These are phyloP conservation scores for Heliothis subflexa DNA, from an alignment of 1,140 invertebrate genomes.

Conservation along the genomic window DNA sequence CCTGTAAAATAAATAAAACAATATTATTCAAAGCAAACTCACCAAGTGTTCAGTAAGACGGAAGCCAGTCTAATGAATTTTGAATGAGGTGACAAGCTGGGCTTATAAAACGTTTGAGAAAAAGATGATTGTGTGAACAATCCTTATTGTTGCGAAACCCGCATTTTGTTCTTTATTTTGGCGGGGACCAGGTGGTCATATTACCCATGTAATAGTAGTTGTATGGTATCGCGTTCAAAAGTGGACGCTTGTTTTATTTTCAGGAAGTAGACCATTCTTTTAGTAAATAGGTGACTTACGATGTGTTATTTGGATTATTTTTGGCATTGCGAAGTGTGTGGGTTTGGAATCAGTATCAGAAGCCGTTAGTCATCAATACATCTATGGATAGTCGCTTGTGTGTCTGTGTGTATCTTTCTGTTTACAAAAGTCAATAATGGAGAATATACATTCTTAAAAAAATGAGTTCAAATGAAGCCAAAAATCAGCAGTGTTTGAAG, in stretches of 20 bases:
- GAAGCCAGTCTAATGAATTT: conserved; percentile 28
- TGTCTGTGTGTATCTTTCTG: too few relatives aligned
- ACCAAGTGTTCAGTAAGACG: conserved; percentile 14
- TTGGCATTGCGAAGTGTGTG: too few relatives aligned
- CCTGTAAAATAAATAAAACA: too few relatives aligned
- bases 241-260: not conserved
- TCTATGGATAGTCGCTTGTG: too few relatives aligned
- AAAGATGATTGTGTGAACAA: conserved; percentile 32
- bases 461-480: too few relatives aligned
- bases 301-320: too few relatives aligned
- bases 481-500: too few relatives aligned
- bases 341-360: too few relatives aligned
- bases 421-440: too few relatives aligned
- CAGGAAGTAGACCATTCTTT: not conserved
- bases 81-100: conserved; percentile 1
- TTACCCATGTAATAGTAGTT: conserved; percentile 15
- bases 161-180: conserved; percentile 18
- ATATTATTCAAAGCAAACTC: not conserved
- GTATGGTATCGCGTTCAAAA: not conserved
- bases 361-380: too few relatives aligned
- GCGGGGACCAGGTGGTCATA: not conserved
- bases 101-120: conserved; percentile 42
- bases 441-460: too few relatives aligned
- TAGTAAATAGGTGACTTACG: too few relatives aligned
- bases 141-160: conserved; percentile 39